Conservation (phyloP, 2,888 invertebrate species). For the Disparrhopalites patrizii region DNA sequence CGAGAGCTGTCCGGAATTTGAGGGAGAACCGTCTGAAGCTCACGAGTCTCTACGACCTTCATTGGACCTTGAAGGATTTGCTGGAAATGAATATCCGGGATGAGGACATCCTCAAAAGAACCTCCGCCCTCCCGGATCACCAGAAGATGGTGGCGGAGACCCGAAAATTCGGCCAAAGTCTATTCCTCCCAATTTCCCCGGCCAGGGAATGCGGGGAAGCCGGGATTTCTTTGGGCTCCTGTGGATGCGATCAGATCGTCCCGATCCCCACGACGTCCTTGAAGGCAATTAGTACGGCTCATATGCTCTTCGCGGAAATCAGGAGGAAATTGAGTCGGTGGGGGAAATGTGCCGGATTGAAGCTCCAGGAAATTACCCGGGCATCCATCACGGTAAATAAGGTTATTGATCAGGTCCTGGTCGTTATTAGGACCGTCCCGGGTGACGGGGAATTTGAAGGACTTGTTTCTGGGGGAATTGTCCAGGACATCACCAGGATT, state of each 20-base stretch:
- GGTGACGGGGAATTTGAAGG: conserved; percentile 8
- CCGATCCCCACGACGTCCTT: conserved; percentile 65
- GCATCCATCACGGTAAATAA: conserved; percentile 55
- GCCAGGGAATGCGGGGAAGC: conserved; percentile 63
- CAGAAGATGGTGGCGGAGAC: conserved; percentile 26
- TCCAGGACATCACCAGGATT: conserved; percentile 21
- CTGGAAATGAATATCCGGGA: neutral
- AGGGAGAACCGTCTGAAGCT: conserved; percentile 51
- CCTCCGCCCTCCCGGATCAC: neutral
- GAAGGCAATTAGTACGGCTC: conserved; percentile 54
- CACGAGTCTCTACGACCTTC: conserved; percentile 78
- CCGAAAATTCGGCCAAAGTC: conserved; percentile 51
- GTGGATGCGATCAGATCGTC: conserved; percentile 55
- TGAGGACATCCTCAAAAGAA: neutral
- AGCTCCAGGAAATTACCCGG: conserved; percentile 61
- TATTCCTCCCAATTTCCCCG: conserved; percentile 68
- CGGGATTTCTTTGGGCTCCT: neutral
- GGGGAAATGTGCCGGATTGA: conserved; percentile 60
- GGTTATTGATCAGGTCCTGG: too few relatives aligned
- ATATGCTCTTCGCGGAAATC: conserved; percentile 61
- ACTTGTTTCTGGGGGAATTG: too few relatives aligned
- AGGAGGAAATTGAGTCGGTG: conserved; percentile 62
- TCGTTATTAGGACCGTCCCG: neutral
- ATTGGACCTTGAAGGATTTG: conserved; percentile 36
- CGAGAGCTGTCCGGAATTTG: conserved; percentile 62